phyloP scores from a whole-genome alignment of 2,888 invertebrate genomes.

The Phorcus lineatus region DNA sequence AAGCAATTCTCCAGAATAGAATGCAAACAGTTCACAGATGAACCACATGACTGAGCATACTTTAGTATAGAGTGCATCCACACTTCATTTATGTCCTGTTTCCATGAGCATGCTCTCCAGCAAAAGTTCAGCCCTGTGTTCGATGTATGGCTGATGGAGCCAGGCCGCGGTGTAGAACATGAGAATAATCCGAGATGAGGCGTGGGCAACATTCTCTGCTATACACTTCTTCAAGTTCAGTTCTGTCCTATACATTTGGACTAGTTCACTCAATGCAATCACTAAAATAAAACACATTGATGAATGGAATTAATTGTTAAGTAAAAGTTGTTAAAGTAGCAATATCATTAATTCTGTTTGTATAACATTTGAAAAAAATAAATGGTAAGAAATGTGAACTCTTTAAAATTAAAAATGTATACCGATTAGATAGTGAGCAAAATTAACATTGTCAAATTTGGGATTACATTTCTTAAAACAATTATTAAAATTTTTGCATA shows the following conservation, averaged over 20 bases:
- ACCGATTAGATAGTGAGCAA: too few species aligned
- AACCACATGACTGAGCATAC: too few species aligned
- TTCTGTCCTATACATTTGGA: slow-evolving; percentile 75
- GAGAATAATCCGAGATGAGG: slow-evolving; percentile 72
- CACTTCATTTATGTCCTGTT: slow-evolving; percentile 62
- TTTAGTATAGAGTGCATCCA: too few species aligned
- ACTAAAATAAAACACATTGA: slow-evolving; percentile 47
- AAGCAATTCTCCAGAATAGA: too few species aligned
- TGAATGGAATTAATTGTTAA: neutral
- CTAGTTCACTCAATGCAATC: slow-evolving; percentile 49
- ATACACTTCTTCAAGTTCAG: slow-evolving; percentile 75
- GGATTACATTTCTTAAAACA: neutral
- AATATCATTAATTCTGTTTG: too few species aligned
- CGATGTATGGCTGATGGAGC: slow-evolving; percentile 77
- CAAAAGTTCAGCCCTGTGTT: slow-evolving; percentile 42
- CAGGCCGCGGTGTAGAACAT: slow-evolving; percentile 77
- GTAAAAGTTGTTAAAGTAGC: neutral
- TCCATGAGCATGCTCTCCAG: slow-evolving; percentile 67
- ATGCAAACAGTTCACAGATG: too few species aligned
- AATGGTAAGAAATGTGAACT: too few species aligned
- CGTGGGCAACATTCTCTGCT: slow-evolving; percentile 77
- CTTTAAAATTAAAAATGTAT: too few species aligned
- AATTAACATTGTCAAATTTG: too few species aligned
- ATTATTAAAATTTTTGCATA: too few species aligned
- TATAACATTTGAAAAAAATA: too few species aligned